phyloP scores from a whole-genome alignment of 2,797 vertebrate genomes.

The Alauda arvensis region DNA sequence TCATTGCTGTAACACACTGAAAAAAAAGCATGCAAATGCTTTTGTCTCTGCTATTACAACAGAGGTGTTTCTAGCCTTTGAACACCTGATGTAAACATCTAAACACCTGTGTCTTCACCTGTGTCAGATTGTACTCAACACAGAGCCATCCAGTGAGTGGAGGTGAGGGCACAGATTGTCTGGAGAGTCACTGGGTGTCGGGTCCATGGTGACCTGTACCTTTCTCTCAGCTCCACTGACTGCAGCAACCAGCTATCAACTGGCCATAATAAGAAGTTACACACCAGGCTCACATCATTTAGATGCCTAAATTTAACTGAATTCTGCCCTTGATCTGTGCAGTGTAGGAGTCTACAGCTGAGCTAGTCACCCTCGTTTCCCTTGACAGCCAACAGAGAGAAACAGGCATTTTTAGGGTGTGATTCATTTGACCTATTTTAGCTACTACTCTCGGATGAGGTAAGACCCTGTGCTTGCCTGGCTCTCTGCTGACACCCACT shows the following conservation, averaged over 20 bases:
- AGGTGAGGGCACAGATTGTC: background rate
- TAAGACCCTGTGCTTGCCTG: slow-evolving; percentile 21
- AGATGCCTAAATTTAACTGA: slow-evolving; percentile 32
- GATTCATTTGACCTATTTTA: slow-evolving; percentile 67
- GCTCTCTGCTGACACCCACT: slow-evolving; percentile 58
- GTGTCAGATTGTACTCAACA: background rate
- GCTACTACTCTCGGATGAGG: slow-evolving; percentile 48
- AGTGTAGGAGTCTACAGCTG: slow-evolving; percentile 46
- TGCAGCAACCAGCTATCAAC: background rate
- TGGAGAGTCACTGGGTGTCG: background rate
- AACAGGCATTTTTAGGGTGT: slow-evolving; percentile 57
- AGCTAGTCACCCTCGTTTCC: slow-evolving; percentile 39
- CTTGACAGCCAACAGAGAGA: slow-evolving; percentile 45
- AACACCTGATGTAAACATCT: background rate
- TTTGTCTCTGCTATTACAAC: background rate
- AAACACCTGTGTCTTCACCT: background rate
- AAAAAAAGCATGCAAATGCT: background rate
- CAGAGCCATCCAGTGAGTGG: background rate
- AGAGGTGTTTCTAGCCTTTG: background rate
- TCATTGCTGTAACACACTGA: background rate
- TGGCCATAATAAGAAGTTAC: background rate
- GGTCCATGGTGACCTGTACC: background rate
- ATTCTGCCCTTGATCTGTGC: slow-evolving; percentile 42
- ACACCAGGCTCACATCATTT: background rate
- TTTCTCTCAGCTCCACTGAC: background rate